Base-by-base conservation (phyloP, 2,888 invertebrate genomes). In the Cenopis cana region DNA sequence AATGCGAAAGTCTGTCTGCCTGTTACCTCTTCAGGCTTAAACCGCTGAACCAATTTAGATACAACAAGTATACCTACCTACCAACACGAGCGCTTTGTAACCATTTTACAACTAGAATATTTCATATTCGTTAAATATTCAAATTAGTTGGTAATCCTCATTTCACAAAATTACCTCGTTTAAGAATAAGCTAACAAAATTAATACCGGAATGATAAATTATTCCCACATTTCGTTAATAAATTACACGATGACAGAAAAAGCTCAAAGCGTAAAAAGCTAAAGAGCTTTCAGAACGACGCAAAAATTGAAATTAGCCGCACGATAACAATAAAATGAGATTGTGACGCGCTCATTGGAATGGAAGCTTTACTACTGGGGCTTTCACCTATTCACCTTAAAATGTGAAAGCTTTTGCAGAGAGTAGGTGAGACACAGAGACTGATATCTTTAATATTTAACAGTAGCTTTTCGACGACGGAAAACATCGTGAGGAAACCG, bases 381-480 rank as follows among this genome's bases (percentile, higher is more conserved):
- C 81, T 76, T 76, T 78, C 80, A 84, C 87, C 87, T 87, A 87
- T 86, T 88, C 87, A 86, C 88, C 89, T 89, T 88, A 88, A 85
- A 87, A 88, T 82, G 85, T 85, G 84, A 87, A 88, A 88, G 85
- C 79, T 74, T 75, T 64, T 64, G 33, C 73, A 74, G 77, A 86
- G 86, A 81, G 78, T 74, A 83, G n/a, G 36, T 36, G 18, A 20
- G 1, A 20, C 3, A 50, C 56, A 64, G 69, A 64, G 69, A 24
- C 33, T 33, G 8, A 33, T 29, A 29, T 8, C 33, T 33, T 33
- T 33, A 6, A 8, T 33, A 8, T 33, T 33, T 8, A 33, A 33
- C 2, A 8, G 5, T 33, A 18, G 6, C 14, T 52, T 36, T 33
- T 52, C 18, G 24, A 3, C 4, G 24, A 24, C 1, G 24, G 24